These are phyloP conservation scores for Zoanthus solanderi DNA, from an alignment of 92 coral and sea anemone species.

Conservation along the genomic window DNA sequence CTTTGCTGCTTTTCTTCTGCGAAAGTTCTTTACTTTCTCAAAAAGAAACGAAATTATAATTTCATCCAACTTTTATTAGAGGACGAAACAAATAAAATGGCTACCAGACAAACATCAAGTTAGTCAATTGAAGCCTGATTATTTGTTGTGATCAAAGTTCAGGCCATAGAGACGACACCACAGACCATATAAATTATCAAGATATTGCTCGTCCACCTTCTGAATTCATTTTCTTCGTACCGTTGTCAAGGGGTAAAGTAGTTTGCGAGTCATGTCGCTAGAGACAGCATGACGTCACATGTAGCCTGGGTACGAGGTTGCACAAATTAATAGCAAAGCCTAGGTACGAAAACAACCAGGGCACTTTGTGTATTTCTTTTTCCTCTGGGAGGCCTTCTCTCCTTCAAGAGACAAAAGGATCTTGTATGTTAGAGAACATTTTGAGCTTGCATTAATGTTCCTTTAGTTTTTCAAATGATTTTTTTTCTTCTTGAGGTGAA, in stretches of 20 bases:
- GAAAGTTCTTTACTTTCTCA: background rate
- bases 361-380: too few species aligned
- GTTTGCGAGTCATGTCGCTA: slow-evolving; percentile 60
- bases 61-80: background rate
- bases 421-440: too few species aligned
- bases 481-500: too few species aligned
- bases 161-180: slow-evolving; percentile 72
- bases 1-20: background rate
- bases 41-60: background rate
- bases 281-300: slow-evolving; percentile 65
- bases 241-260: slow-evolving; percentile 66
- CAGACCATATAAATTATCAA: slow-evolving; percentile 21
- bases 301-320: slow-evolving; percentile 14
- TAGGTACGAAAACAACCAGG: too few species aligned
- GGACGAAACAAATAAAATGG: slow-evolving; percentile 12
- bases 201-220: slow-evolving; percentile 28
- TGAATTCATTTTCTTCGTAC: slow-evolving; percentile 26
- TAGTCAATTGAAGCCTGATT: slow-evolving; percentile 22
- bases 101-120: slow-evolving; percentile 10
- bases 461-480: too few species aligned
- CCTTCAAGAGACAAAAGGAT: too few species aligned
- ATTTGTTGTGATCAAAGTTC: slow-evolving; percentile 43
- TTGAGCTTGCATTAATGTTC: too few species aligned
- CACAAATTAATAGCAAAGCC: too few species aligned
- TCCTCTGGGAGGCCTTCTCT: too few species aligned